These are phyloP conservation scores for Drosophila suboccidentalis DNA, from an alignment of 2,888 invertebrate species.

Conservation along the genomic window DNA sequence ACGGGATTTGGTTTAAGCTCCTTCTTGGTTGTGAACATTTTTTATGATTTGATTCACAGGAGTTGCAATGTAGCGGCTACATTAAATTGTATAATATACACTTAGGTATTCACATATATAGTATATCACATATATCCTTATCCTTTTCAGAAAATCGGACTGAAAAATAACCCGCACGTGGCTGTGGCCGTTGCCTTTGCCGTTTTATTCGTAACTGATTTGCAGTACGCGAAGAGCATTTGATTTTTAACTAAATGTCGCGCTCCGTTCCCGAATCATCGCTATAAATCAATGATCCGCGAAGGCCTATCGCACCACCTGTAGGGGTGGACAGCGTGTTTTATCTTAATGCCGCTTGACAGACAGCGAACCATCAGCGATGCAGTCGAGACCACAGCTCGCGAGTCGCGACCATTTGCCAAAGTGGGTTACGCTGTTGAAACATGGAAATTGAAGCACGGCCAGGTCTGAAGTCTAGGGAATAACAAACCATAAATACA, in stretches of 20 bases:
- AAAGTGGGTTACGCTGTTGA: no score
- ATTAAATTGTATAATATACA: constrained; percentile 8
- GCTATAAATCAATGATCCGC: constrained; percentile 73
- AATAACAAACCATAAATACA: constrained; percentile 11
- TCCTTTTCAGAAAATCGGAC: constrained; percentile 25
- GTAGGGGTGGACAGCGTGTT: constrained; percentile 40
- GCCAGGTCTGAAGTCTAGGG: constrained; percentile 5
- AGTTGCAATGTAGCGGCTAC: constrained; percentile 12
- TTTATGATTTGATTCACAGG: constrained; percentile 18
- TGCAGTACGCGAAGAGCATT: constrained; percentile 43
- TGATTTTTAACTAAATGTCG: constrained; percentile 67
- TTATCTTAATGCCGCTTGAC: constrained; percentile 83
- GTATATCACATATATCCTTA: constrained; percentile 33
- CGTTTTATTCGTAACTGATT: constrained; percentile 59
- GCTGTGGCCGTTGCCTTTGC: constrained; percentile 51
- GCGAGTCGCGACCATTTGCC: constrained; percentile 31
- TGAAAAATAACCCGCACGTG: constrained; percentile 17
- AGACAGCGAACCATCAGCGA: constrained; percentile 82
- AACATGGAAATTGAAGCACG: constrained; percentile 34
- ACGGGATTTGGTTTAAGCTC: constrained; percentile 87
- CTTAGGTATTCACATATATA: constrained; percentile 17
- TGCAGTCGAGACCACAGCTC: constrained; percentile 44
- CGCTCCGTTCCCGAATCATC: constrained; percentile 49
- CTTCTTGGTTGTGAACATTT: constrained; percentile 76
- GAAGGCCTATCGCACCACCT: constrained; percentile 54